Percentiles rank a stretch among this genome's conserved stretches.
These are phyloP conservation scores for Athalia cordata DNA, from an alignment of 2,888 invertebrate species.

Conservation along the genomic window DNA sequence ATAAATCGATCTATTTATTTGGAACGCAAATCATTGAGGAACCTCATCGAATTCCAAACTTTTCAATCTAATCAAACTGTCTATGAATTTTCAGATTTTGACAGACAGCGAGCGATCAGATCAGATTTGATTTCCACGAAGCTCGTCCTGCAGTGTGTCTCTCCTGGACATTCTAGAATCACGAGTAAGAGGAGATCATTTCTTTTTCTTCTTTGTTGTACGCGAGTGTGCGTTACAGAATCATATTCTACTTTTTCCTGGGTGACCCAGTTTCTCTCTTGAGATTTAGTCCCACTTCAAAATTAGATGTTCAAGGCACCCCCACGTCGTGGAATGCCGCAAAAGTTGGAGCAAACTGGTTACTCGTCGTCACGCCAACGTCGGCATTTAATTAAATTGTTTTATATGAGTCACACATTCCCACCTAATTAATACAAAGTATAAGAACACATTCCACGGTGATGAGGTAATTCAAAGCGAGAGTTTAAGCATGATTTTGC, in stretches of 20 bases:
- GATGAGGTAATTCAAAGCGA: background rate
- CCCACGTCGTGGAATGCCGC: conserved; percentile 47
- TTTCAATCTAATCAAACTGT: background rate
- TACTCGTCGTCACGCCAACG: background rate
- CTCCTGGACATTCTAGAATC: too few relatives aligned
- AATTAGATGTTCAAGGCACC: conserved; percentile 63
- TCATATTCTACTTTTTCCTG: conserved; percentile 57
- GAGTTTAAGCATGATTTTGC: background rate
- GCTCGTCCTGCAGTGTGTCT: too few relatives aligned
- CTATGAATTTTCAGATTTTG: too few relatives aligned
- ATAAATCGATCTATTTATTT: background rate
- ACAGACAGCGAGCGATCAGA: too few relatives aligned
- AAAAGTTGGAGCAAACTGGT: conserved; percentile 21
- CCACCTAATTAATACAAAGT: background rate
- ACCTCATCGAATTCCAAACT: background rate
- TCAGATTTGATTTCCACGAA: background rate
- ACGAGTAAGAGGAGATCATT: background rate
- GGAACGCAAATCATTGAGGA: background rate
- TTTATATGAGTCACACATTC: background rate
- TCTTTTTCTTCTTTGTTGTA: background rate
- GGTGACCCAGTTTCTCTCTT: conserved; percentile 62
- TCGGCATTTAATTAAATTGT: background rate
- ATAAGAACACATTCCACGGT: background rate
- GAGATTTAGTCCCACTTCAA: conserved; percentile 59
- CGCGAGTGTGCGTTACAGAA: conserved; percentile 52